These are phyloP conservation scores for Paraplagusia blochii DNA, from an alignment of 2,113 vertebrate genomes.

Conservation along the genomic window DNA sequence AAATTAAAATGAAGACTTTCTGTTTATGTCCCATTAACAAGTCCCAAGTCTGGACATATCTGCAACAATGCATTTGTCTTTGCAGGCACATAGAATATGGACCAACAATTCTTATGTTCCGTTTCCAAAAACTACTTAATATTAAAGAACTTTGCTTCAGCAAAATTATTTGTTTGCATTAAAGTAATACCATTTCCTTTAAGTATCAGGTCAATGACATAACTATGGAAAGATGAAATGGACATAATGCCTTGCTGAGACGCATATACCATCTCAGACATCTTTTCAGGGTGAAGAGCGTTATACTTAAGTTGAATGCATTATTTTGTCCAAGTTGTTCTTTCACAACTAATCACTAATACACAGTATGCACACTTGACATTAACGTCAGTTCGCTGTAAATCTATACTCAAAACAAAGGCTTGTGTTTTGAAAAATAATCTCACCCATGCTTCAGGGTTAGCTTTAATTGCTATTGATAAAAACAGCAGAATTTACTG, in stretches of 20 bases:
- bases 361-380: not conserved
- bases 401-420: not conserved
- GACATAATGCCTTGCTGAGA: conserved; percentile 6
- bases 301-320: not conserved
- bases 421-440: not conserved
- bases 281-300: not conserved
- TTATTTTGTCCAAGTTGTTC: not conserved
- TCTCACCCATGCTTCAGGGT: not conserved
- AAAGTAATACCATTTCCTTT: no score
- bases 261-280: not conserved
- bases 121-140: no score
- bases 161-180: no score
- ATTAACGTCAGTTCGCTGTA: not conserved
- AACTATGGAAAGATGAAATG: not conserved
- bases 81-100: no score
- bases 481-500: not conserved
- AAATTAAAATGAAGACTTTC: no score
- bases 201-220: no score
- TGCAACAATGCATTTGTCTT: not conserved
- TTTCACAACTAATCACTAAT: not conserved
- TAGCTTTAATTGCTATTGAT: conserved; percentile 13
- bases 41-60: not conserved
- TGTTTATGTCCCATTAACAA: not conserved
- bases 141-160: no score
- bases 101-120: no score